Conservation (phyloP, 2,113 vertebrate species). For the Eretmochelys imbricata region DNA sequence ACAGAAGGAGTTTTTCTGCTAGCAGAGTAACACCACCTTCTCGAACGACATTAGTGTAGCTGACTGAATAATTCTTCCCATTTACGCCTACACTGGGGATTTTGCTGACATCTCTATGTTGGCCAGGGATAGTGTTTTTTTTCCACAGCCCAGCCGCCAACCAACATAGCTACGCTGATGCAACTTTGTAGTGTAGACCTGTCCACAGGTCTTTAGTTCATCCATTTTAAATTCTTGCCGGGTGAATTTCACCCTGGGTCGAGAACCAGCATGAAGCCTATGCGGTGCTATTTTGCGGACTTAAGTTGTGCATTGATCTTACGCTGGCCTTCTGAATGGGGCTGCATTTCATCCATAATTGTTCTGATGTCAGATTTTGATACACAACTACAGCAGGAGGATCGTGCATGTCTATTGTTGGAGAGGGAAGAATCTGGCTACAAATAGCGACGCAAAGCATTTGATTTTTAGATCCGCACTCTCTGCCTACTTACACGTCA, state of each 20-base stretch:
- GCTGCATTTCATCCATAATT: neutral
- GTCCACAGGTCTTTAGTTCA: neutral
- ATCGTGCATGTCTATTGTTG: rapidly evolving
- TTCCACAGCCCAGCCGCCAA: neutral
- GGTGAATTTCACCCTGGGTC: neutral
- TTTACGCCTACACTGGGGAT: neutral
- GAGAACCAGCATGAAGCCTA: neutral
- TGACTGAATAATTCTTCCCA: neutral
- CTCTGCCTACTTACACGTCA: neutral
- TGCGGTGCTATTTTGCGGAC: neutral
- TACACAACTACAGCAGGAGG: neutral
- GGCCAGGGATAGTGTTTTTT: neutral
- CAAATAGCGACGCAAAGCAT: neutral
- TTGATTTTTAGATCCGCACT: neutral
- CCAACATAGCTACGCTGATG: neutral
- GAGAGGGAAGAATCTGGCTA: neutral
- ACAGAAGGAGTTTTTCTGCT: neutral
- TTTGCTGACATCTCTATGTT: neutral
- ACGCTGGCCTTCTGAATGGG: neutral
- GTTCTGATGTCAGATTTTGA: neutral
- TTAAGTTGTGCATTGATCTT: neutral
- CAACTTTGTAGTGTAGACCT: neutral
- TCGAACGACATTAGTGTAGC: neutral
- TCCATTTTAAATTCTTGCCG: neutral
- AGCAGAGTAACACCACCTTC: neutral